Base-by-base conservation (phyloP, 2,888 invertebrate genomes). In the Abrostola tripartita region DNA sequence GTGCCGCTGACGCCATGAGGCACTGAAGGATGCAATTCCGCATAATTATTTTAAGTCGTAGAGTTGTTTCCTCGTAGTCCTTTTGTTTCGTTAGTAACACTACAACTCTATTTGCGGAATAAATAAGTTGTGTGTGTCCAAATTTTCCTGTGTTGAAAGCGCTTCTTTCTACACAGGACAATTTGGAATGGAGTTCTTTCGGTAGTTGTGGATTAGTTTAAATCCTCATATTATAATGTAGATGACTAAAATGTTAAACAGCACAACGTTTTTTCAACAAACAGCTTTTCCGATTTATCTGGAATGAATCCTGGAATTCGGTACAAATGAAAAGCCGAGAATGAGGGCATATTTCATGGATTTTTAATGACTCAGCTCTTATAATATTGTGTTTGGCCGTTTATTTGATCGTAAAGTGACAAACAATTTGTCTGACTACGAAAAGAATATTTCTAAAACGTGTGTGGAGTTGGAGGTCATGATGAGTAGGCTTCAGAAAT, bases 401-500 rank as follows among this genome's bases (percentile, higher is more conserved):
- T 54, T 8, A 37, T 47, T 49, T 49, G n/a, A 58, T 49, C 47
- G 24, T 14, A 47, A 47, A 47, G 9, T 47, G 44, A 14, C 44
- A 47, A 47, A 66, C 24, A 6, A 41, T 55, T 52, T 65, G 12
- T 11, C 24, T 40, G 42, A 49, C 24, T 52, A n/a, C 55, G 54
- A 10, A n/a, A n/a, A 49, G 56, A 72, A 37, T 53, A 70, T 53
- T 35, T 66, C 65, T 66, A 62, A 61, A 54, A 54, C 54, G 69
- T 56, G 67, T 67, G 49, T 63, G 72, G 71, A 74, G 67, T 44
- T 63, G 72, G 71, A 74, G 67, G 74, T 65, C 68, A 66, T 57
- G 60, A 71, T 76, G 70, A 76, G 71, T 79, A 77, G 76, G 68
- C 69, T 66, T 74, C 37, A 56, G 63, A 54, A 74, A 65, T 65